A percentile compares a stretch with the other conserved stretches of the same genome.
These are phyloP conservation scores for Bradypodion pumilum DNA, from an alignment of 2,797 vertebrate genomes.

Conservation along the genomic window DNA sequence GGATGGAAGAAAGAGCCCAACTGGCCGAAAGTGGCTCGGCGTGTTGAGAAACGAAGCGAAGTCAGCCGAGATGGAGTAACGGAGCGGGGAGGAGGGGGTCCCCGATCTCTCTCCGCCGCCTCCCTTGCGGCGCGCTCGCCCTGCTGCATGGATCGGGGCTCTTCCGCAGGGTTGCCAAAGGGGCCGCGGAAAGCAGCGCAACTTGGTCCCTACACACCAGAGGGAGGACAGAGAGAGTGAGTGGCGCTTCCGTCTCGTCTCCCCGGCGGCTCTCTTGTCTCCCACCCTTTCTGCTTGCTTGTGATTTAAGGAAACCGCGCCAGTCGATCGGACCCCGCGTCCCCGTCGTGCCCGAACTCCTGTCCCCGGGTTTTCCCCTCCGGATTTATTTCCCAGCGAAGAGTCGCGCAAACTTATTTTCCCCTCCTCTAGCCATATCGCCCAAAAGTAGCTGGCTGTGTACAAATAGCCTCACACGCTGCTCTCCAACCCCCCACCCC, in stretches of 20 bases:
- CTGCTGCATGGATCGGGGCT: slow-evolving; percentile 36
- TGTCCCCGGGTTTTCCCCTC: background rate
- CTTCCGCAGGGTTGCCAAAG: too few relatives aligned
- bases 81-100: slow-evolving; percentile 51
- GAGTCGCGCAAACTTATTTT: background rate
- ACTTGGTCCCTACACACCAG: too few relatives aligned
- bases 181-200: too few relatives aligned
- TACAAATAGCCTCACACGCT: background rate
- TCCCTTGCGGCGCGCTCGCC: background rate
- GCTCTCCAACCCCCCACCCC: background rate
- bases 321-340: slow-evolving; percentile 6
- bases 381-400: slow-evolving; percentile 28
- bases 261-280: background rate
- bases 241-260: background rate
- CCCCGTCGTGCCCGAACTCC: background rate
- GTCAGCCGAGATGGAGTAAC: slow-evolving; percentile 64
- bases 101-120: slow-evolving; percentile 30
- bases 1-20: slow-evolving; percentile 33
- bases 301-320: slow-evolving; percentile 50
- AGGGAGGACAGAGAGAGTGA: background rate
- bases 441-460: background rate
- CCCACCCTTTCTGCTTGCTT: background rate
- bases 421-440: background rate
- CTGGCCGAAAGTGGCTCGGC: slow-evolving; percentile 52
- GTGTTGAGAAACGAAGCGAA: slow-evolving; percentile 63